Percentiles rank a stretch among this genome's conserved stretches.
Evolutionary conservation across 2,113 vertebrate species (phyloP).

Genomic region (Ochotona princeps): DNA sequence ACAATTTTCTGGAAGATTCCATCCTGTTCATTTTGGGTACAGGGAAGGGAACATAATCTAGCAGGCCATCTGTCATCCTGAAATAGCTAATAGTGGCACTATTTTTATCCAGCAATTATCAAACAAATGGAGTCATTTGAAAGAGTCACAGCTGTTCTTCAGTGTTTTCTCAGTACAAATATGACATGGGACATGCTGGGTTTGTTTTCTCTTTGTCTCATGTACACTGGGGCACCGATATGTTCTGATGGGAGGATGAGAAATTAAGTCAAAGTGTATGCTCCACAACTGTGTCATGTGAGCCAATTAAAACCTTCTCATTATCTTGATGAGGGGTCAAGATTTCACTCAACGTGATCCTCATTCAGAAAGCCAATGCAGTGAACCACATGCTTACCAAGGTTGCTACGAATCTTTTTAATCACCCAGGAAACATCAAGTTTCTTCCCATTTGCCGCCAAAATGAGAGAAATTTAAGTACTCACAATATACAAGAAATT

Average conservation of each 20-base stretch:
- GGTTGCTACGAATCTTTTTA: neutral
- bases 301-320: constrained; percentile 33
- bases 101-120: constrained; percentile 83
- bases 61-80: constrained; percentile 85
- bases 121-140: constrained; percentile 80
- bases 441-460: neutral
- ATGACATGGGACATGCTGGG: constrained; percentile 54
- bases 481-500: neutral
- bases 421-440: constrained; percentile 36
- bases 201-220: constrained; percentile 51
- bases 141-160: constrained; percentile 81
- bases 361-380: constrained; percentile 46
- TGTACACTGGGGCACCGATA: constrained; percentile 41
- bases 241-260: too few species aligned
- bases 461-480: neutral
- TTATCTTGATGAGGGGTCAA: constrained; percentile 57
- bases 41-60: constrained; percentile 82
- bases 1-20: constrained; percentile 74
- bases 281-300: constrained; percentile 40
- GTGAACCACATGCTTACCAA: constrained; percentile 18
- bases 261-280: constrained; percentile 64
- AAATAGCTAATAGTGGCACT: constrained; percentile 82
- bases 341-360: neutral
- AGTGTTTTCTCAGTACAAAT: constrained; percentile 68
- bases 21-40: constrained; percentile 76